Conservation (phyloP, 2,888 invertebrate genomes). For the Bombylius discolor region DNA sequence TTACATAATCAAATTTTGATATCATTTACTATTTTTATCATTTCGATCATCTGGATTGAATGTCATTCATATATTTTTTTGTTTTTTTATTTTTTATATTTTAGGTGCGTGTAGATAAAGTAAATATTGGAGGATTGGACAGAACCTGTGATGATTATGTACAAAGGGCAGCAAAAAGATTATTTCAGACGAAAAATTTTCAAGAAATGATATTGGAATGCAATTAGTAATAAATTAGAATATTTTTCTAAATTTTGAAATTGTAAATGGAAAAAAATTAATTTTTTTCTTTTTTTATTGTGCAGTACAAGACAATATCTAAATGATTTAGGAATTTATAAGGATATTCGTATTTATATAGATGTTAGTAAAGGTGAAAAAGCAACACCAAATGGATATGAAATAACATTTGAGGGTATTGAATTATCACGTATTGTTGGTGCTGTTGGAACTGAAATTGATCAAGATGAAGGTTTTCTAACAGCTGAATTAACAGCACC, state of each 20-base stretch:
- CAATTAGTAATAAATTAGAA: slow-evolving; percentile 40
- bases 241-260: slow-evolving; percentile 21
- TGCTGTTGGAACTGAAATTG: slow-evolving; percentile 73
- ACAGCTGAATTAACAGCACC: slow-evolving; percentile 54
- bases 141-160: slow-evolving; percentile 85
- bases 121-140: slow-evolving; percentile 71
- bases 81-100: background rate
- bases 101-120: slow-evolving; percentile 66
- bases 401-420: slow-evolving; percentile 70
- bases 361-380: slow-evolving; percentile 72
- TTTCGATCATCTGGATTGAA: too few species aligned
- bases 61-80: too few species aligned
- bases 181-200: slow-evolving; percentile 76
- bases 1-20: too few species aligned
- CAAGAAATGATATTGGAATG: slow-evolving; percentile 65
- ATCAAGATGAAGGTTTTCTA: slow-evolving; percentile 82
- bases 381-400: slow-evolving; percentile 66
- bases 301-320: slow-evolving; percentile 58
- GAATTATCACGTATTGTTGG: slow-evolving; percentile 75
- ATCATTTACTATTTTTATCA: too few species aligned
- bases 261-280: slow-evolving; percentile 24
- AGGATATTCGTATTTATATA: slow-evolving; percentile 69
- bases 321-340: slow-evolving; percentile 78
- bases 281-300: slow-evolving; percentile 7
- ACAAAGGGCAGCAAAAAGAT: slow-evolving; percentile 58